phyloP scores from a whole-genome alignment of 2,888 invertebrate genomes.

The Philaethria dido region DNA sequence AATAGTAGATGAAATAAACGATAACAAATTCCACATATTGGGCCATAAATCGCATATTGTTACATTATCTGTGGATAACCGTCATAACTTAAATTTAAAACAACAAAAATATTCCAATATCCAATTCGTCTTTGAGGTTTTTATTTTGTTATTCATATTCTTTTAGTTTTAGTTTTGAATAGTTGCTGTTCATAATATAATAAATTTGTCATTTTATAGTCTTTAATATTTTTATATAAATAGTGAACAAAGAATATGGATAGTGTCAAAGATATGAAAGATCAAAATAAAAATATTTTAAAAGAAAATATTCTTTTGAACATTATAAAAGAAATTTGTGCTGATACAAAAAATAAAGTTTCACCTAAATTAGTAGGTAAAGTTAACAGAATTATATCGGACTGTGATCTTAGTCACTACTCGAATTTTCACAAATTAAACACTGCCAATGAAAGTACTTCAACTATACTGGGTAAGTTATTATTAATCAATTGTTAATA shows the following conservation, averaged over 20 bases:
- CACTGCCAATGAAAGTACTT: slow-evolving; percentile 71
- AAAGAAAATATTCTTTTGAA: slow-evolving; percentile 69
- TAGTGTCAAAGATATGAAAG: slow-evolving; percentile 56
- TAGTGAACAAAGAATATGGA: no score
- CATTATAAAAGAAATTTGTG: slow-evolving; percentile 68
- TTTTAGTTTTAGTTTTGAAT: no score
- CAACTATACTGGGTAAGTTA: slow-evolving; percentile 66
- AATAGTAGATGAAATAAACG: no score
- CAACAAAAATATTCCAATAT: not conserved
- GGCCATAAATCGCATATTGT: no score
- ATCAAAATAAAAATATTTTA: slow-evolving; percentile 53
- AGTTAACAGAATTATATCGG: slow-evolving; percentile 70
- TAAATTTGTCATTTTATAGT: not conserved
- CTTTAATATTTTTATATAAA: no score
- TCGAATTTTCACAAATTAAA: slow-evolving; percentile 71
- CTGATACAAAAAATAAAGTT: slow-evolving; percentile 55
- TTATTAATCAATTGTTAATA: slow-evolving; percentile 10
- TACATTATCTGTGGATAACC: slow-evolving; percentile 5
- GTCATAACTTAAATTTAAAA: slow-evolving; percentile 4
- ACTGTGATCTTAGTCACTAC: slow-evolving; percentile 70
- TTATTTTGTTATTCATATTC: no score
- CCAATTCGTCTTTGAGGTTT: not conserved
- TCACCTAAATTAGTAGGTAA: slow-evolving; percentile 65
- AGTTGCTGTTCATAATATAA: not conserved
- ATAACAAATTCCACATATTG: no score